These are phyloP conservation scores for Guaruba guarouba DNA, from an alignment of 2,113 vertebrate genomes.

Conservation along the genomic window DNA sequence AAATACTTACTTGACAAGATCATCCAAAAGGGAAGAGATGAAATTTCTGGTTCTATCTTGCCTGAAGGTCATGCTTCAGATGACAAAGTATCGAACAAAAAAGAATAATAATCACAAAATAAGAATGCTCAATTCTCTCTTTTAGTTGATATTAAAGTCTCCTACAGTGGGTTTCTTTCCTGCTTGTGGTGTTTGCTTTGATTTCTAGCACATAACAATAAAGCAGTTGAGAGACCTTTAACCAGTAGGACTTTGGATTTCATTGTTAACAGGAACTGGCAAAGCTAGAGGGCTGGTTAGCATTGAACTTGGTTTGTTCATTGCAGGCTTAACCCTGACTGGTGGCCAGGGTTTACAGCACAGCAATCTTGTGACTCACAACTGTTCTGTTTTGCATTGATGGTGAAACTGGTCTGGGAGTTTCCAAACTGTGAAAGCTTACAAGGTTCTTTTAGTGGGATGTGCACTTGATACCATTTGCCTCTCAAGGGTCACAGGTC, in stretches of 20 bases:
- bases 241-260: conserved; percentile 3
- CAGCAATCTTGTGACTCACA: background rate
- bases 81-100: background rate
- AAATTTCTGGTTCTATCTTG: conserved; percentile 49
- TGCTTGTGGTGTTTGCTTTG: background rate
- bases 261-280: background rate
- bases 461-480: background rate
- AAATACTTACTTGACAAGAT: conserved; percentile 64
- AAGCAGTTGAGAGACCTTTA: conserved; percentile 11
- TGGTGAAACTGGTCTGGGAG: background rate
- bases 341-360: background rate
- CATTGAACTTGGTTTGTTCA: conserved; percentile 20
- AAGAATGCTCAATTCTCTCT: background rate
- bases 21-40: conserved; percentile 5
- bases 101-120: background rate
- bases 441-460: conserved; percentile 22
- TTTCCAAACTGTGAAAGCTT: conserved; percentile 29
- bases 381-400: background rate
- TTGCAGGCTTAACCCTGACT: background rate
- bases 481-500: conserved; percentile 20
- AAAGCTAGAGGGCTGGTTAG: background rate
- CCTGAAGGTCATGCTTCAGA: background rate
- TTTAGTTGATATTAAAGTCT: background rate
- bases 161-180: background rate
- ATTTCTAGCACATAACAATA: background rate